These are phyloP conservation scores for Cetoscarus ocellatus DNA, from an alignment of 2,797 vertebrate genomes.

Conservation along the genomic window DNA sequence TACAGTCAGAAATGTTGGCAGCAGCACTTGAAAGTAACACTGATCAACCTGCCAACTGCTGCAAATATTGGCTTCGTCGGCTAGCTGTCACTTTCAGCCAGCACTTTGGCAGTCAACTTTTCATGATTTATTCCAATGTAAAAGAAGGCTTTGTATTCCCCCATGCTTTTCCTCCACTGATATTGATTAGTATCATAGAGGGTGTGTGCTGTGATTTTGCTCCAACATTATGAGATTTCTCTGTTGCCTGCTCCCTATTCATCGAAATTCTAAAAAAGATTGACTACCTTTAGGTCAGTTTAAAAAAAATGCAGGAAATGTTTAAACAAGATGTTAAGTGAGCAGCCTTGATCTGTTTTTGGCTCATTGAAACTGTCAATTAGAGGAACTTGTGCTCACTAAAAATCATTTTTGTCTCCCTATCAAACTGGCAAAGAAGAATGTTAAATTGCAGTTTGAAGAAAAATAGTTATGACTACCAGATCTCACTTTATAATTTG, in stretches of 20 bases:
- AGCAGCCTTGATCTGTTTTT: background rate
- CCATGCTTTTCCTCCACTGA: constrained; percentile 4
- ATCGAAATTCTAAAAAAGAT: background rate
- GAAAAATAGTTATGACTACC: background rate
- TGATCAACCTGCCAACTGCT: constrained; percentile 48
- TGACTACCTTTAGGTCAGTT: background rate
- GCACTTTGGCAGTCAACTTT: constrained; percentile 32
- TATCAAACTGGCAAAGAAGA: background rate
- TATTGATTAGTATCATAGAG: constrained; percentile 13
- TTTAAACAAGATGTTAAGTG: background rate
- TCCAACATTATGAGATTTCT: background rate
- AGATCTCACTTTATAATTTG: background rate
- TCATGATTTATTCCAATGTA: constrained; percentile 36
- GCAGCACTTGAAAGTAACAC: constrained; percentile 48
- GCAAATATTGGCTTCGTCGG: constrained; percentile 46
- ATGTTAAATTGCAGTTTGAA: background rate
- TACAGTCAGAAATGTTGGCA: constrained; percentile 52
- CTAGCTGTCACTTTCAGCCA: constrained; percentile 36
- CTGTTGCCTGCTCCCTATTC: background rate
- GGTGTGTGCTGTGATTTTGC: background rate
- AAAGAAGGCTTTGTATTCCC: constrained; percentile 32
- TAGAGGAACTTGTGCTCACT: background rate
- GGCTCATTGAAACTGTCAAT: background rate
- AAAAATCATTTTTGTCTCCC: background rate
- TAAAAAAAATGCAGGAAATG: background rate